Base-by-base conservation (phyloP, 2,888 invertebrate genomes). In the Neoascia interrupta region DNA sequence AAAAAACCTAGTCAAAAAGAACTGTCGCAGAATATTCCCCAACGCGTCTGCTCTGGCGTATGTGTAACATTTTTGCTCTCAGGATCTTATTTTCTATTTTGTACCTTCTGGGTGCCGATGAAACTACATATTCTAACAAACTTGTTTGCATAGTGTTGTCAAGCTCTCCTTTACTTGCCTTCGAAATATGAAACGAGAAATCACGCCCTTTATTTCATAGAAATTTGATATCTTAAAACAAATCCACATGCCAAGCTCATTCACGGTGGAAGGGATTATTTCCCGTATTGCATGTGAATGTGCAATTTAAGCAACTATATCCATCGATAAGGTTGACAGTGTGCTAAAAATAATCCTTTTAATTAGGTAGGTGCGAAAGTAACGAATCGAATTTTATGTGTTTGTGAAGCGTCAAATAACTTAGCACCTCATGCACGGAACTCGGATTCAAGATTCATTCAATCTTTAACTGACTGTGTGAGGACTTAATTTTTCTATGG, bases 381-480 rank as follows among this genome's bases (percentile, higher is more conserved):
- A 70, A 53, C 53, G 37, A 16, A 69, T 69, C n/a, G 34, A 69
- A 31, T 60, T 61, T 69, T 43, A 8, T n/a, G n/a, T 43, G 60
- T 69, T 60, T 69, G 51, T 60, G 51, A 45, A 36, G 43, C 53
- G 43, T 53, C 45, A 31, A 6, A 21, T 19, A 43, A 45, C 10
- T 70, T 61, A 53, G 53, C 70, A 70, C 53, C 43, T 54, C 23
- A 10, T 61, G 70, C 61, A 70, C 70, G 70, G 47, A 31, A 31
- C 37, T 21, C 8, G 21, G 21, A 11, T 39, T 58, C 51, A 39
- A 49, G 28, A 43, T 53, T 47, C 6, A 26, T 26, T 61, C 39
- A 53, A 26, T 51, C 26, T 15, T 36, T 60, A 60, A 51, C 34
- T 49, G 18, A 37, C 36, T 58, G 5, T 8, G n/a, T n/a, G n/a